phyloP scores from a whole-genome alignment of 1,140 invertebrate species.

The Aphidius gifuensis region DNA sequence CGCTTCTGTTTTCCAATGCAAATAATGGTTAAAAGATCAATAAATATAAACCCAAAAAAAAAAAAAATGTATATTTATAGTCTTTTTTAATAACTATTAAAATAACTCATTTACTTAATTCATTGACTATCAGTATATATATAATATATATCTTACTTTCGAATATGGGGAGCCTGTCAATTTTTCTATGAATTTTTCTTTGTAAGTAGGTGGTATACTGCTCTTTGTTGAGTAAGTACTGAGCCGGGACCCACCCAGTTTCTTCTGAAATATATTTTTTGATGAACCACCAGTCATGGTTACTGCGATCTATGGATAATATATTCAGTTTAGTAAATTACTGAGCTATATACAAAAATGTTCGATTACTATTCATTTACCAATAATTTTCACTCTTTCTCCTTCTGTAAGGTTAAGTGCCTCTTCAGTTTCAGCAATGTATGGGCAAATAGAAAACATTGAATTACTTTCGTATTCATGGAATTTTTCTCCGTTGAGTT shows the following conservation, averaged over 20 bases:
- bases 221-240: constrained; percentile 77
- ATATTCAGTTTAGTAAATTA: too few species aligned
- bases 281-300: constrained; percentile 88
- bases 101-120: not conserved
- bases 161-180: constrained; percentile 85
- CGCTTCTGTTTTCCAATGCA: constrained; percentile 66
- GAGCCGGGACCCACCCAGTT: constrained; percentile 88
- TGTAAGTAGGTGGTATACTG: constrained; percentile 81
- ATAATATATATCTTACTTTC: constrained; percentile 69
- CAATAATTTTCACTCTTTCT: constrained; percentile 81
- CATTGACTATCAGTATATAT: too few species aligned
- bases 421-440: constrained; percentile 83
- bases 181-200: constrained; percentile 85
- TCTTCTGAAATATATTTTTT: constrained; percentile 85
- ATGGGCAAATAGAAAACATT: constrained; percentile 80
- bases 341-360: not conserved
- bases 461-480: constrained; percentile 69
- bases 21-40: constrained; percentile 15
- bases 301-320: constrained; percentile 63
- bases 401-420: constrained; percentile 86
- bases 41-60: too few species aligned
- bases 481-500: constrained; percentile 49
- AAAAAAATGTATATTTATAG: not conserved
- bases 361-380: constrained; percentile 48
- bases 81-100: constrained; percentile 8